A percentile compares a stretch with the other conserved stretches of the same genome.
Evolutionary conservation across 2,888 invertebrate species (phyloP).

Genomic region (Linhomoeus sp.): DNA sequence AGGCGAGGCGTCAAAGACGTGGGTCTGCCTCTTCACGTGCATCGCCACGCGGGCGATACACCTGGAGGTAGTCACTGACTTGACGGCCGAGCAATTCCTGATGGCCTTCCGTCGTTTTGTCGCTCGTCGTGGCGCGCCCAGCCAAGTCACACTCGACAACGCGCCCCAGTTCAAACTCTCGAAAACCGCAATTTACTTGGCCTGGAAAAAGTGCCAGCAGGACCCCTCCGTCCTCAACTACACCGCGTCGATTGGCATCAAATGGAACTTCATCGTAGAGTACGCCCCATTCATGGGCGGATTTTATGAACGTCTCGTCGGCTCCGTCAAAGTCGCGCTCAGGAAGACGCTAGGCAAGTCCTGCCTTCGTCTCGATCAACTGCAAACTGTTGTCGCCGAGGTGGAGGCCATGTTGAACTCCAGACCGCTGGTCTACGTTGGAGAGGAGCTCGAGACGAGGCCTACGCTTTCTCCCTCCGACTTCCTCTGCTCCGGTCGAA

Average conservation of each 20-base stretch:
- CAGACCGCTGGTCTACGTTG: background rate
- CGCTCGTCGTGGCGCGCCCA: conserved; percentile 18
- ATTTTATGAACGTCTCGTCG: conserved; percentile 28
- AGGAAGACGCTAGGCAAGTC: background rate
- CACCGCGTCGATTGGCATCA: conserved; percentile 5
- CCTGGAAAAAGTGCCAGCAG: background rate
- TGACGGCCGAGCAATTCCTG: conserved; percentile 19
- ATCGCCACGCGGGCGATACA: conserved; percentile 25
- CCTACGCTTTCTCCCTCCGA: background rate
- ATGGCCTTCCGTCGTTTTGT: conserved; percentile 21
- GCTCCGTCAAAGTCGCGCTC: conserved; percentile 19
- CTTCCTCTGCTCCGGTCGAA: background rate
- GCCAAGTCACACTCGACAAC: conserved; percentile 19
- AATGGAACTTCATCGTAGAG: conserved; percentile 26
- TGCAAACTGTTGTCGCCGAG: background rate
- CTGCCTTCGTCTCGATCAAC: background rate
- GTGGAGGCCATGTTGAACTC: conserved; percentile 1
- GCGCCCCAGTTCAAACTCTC: conserved; percentile 24
- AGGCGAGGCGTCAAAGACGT: conserved; percentile 12
- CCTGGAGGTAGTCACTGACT: conserved; percentile 18
- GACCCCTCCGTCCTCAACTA: conserved; percentile 1
- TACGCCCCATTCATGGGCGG: conserved; percentile 30
- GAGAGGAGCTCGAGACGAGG: background rate
- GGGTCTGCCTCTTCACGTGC: conserved; percentile 27
- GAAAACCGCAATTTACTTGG: background rate